Percentiles rank a stretch among this genome's conserved stretches.
These are phyloP conservation scores for Carpatolechia fugitivella DNA, from an alignment of 2,888 invertebrate species.

Conservation along the genomic window DNA sequence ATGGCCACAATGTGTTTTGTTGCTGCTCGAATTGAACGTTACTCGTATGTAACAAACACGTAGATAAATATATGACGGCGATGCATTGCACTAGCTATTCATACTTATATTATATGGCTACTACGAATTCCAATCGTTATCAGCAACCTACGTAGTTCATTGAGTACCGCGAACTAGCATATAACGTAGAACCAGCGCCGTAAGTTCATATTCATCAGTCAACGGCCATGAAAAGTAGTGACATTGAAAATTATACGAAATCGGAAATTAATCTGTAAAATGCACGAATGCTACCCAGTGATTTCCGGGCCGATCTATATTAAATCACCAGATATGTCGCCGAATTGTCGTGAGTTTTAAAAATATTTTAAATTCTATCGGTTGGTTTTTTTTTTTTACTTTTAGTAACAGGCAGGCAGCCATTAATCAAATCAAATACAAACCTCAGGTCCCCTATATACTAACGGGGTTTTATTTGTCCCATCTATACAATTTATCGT, in stretches of 20 bases:
- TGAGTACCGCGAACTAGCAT: not conserved
- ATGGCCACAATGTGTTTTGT: not conserved
- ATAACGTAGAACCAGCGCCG: slow-evolving; percentile 19
- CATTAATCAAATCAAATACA: no score
- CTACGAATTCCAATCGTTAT: slow-evolving; percentile 6
- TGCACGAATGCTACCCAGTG: slow-evolving; percentile 38
- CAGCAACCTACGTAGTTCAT: slow-evolving; percentile 2
- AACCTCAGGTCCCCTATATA: no score
- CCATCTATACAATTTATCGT: no score
- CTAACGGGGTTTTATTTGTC: no score
- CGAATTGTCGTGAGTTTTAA: slow-evolving; percentile 46
- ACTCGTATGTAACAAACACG: not conserved
- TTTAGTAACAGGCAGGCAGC: no score
- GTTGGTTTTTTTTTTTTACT: not conserved
- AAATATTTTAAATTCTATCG: not conserved
- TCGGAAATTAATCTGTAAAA: slow-evolving; percentile 18
- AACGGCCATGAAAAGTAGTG: slow-evolving; percentile 37
- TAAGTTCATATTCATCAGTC: slow-evolving; percentile 35
- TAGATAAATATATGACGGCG: not conserved
- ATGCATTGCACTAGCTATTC: not conserved
- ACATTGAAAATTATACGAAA: slow-evolving; percentile 39
- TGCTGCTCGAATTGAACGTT: no score
- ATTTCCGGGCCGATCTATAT: slow-evolving; percentile 46
- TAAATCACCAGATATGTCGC: slow-evolving; percentile 40
- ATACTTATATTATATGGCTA: not conserved